Conservation (phyloP, 2,797 vertebrate genomes). For the Spondyliosoma cantharus region DNA sequence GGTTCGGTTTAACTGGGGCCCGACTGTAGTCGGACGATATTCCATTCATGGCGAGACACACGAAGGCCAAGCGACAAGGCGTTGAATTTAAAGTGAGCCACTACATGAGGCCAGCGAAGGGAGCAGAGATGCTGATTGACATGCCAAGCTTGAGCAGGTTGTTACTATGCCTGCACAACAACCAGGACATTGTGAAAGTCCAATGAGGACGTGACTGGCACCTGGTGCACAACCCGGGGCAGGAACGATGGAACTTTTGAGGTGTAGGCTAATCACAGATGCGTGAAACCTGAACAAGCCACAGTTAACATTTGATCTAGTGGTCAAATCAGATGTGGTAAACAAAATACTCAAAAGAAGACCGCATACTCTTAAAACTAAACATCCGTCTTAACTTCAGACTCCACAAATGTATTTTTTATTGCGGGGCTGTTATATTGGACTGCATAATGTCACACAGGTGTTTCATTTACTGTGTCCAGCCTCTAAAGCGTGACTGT, state of each 20-base stretch:
- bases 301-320: conserved; percentile 2
- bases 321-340: neutral
- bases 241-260: conserved; percentile 14
- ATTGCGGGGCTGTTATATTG: conserved; percentile 42
- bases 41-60: neutral
- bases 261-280: neutral
- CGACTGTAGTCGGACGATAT: neutral
- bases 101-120: neutral
- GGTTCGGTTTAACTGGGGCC: neutral
- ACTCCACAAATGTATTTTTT: conserved; percentile 36
- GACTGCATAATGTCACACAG: conserved; percentile 41
- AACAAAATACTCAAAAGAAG: neutral
- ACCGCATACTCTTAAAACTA: conserved; percentile 6
- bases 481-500: conserved; percentile 46
- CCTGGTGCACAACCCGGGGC: conserved; percentile 8
- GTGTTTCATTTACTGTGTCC: conserved; percentile 57
- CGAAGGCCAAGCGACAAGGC: neutral
- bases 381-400: neutral
- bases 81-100: neutral
- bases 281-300: neutral
- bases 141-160: conserved; percentile 2
- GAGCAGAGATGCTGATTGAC: conserved; percentile 12
- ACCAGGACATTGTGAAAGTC: conserved; percentile 22
- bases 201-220: conserved; percentile 40
- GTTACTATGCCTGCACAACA: conserved; percentile 22